These are phyloP conservation scores for Limnephilus auricula DNA, from an alignment of 2,888 invertebrate species.

Conservation along the genomic window DNA sequence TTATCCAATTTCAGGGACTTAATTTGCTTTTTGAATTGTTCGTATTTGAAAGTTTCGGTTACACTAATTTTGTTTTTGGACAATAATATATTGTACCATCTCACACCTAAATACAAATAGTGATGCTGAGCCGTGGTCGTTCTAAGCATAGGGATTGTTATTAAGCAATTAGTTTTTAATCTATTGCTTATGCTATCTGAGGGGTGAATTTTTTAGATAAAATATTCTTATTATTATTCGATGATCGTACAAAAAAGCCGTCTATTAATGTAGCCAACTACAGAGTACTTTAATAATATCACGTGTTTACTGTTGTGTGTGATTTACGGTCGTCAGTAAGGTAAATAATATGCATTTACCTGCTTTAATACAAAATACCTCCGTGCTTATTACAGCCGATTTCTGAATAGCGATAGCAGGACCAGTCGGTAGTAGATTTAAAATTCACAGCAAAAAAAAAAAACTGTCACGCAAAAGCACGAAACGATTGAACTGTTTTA, in stretches of 20 bases:
- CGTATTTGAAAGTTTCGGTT: no score
- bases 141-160: no score
- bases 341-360: not conserved
- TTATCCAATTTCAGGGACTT: no score
- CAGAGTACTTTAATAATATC: not conserved
- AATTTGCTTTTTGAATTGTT: no score
- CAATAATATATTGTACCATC: no score
- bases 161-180: no score
- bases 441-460: constrained; percentile 8
- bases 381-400: constrained; percentile 5
- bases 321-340: not conserved
- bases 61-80: no score
- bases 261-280: not conserved
- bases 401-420: constrained; percentile 7
- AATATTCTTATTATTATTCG: no score
- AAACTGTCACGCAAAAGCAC: not conserved
- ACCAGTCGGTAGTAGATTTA: not conserved
- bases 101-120: no score
- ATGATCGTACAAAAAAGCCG: not conserved
- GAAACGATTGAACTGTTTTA: not conserved
- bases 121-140: no score
- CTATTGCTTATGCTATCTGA: no score
- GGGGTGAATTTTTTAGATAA: no score
- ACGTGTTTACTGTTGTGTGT: not conserved
- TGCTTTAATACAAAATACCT: not conserved